These are phyloP conservation scores for Microctonus hyperodae DNA, from an alignment of 2,888 invertebrate genomes.

Conservation along the genomic window DNA sequence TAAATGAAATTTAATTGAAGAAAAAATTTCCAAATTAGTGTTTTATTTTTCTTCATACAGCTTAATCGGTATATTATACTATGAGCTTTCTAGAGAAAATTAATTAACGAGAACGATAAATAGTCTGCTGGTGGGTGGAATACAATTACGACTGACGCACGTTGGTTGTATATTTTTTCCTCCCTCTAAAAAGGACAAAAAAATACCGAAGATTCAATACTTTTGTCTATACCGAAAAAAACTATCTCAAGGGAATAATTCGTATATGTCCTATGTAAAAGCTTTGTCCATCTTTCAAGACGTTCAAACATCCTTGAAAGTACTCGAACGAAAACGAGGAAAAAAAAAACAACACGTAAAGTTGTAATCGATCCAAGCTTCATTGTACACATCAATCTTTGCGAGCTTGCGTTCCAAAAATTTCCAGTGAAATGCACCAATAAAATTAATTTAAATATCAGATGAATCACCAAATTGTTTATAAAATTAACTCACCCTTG, in stretches of 20 bases:
- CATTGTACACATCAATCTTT: conserved; percentile 30
- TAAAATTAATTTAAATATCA: not conserved
- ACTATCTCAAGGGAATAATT: no score
- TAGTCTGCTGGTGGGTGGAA: not conserved
- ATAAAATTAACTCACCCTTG: not conserved
- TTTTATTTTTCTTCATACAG: no score
- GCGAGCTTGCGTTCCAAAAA: conserved; percentile 28
- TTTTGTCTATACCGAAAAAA: no score
- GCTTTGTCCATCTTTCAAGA: conserved; percentile 12
- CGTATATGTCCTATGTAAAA: no score
- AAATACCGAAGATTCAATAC: no score
- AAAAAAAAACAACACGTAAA: conserved; percentile 37
- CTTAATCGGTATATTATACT: not conserved
- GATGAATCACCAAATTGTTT: not conserved
- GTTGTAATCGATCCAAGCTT: conserved; percentile 38
- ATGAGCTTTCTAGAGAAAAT: not conserved
- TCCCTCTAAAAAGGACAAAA: no score
- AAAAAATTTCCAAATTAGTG: no score
- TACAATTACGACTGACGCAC: conserved; percentile 4
- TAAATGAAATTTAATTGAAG: no score
- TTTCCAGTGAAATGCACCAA: conserved; percentile 25
- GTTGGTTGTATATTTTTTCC: not conserved
- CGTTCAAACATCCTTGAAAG: conserved; percentile 34
- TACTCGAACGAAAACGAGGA: conserved; percentile 31
- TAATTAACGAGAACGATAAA: not conserved